Evolutionary conservation across 2,113 vertebrate genomes (phyloP), one percentile per base, ranked within the genome.

Genomic region (Neolamprologus brichardi): DNA sequence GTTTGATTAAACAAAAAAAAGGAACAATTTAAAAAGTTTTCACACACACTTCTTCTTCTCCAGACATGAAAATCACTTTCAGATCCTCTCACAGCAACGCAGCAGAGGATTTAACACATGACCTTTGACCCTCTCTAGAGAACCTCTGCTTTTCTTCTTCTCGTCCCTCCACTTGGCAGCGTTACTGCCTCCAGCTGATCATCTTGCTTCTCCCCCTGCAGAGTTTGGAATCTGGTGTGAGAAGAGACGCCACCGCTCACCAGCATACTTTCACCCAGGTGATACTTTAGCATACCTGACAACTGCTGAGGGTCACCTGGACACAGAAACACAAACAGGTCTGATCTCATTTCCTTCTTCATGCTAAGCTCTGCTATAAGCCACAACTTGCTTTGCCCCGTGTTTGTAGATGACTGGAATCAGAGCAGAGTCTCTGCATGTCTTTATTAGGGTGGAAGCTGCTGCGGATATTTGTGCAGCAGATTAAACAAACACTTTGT

Each of bases 201-300:
- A 80, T 95, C 87, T 87, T 95, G 89, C 95, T 97, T 46, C 44
- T 46, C 14, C 14, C 6, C 44, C 44, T 46, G 44, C 44, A 46
- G 14, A 46, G 14, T 46, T 46, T 46, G 41, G 41, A 46, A 15
- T 46, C 44, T 46, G 44, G 44, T 46, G 44, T 46, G 44, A 7
- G 14, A 46, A 46, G 44, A 46, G 44, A 15, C 44, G 44, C 44
- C 0, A 46, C 3, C 6, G 44, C 44, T 46, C 80, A 99, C 97
- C 96, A 99, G 84, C 88, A 99, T 96, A 84, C 98, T 97, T 1
- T 98, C 96, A 0, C 97, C 97, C 88, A 99, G 94, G 25, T 99
- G 99, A 78, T 96, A 97, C 94, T 96, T 97, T 82, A 99, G 95
- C 92, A 98, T 72, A 49, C 56, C 95, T 34, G 96, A 54, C 12